Percentiles rank a stretch among this genome's conserved stretches.
Conservation (phyloP, 2,113 vertebrate genomes). For the Urocolius indicus region DNA sequence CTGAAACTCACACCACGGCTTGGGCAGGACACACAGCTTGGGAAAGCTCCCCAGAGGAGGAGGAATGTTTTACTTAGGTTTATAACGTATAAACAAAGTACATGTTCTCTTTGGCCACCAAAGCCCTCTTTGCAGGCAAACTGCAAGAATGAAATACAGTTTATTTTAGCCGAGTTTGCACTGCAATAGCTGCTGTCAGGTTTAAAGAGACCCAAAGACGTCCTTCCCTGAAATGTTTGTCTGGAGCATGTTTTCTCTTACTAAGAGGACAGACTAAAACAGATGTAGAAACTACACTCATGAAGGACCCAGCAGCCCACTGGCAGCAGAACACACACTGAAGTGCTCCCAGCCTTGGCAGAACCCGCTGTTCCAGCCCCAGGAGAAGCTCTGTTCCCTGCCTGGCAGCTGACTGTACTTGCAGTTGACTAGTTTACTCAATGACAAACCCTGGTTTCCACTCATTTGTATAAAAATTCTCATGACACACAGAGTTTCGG, state of each 20-base stretch:
- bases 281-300: neutral
- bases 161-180: neutral
- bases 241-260: neutral
- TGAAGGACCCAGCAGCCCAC: neutral
- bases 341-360: neutral
- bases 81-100: neutral
- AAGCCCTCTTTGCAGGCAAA: neutral
- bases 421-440: neutral
- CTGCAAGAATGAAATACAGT: neutral
- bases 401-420: neutral
- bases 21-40: fast-evolving
- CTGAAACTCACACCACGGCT: neutral
- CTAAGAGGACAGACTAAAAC: neutral
- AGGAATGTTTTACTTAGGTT: neutral
- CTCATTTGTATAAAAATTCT: neutral
- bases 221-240: neutral
- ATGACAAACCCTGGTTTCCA: neutral
- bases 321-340: neutral
- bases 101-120: neutral
- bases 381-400: neutral
- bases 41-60: neutral
- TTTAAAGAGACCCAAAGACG: neutral
- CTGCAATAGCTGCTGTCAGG: neutral
- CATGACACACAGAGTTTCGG: neutral
- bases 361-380: neutral